Percentiles rank a stretch among this genome's conserved stretches.
These are phyloP conservation scores for Cephus spinipes DNA, from an alignment of 2,888 invertebrate species.

Conservation along the genomic window DNA sequence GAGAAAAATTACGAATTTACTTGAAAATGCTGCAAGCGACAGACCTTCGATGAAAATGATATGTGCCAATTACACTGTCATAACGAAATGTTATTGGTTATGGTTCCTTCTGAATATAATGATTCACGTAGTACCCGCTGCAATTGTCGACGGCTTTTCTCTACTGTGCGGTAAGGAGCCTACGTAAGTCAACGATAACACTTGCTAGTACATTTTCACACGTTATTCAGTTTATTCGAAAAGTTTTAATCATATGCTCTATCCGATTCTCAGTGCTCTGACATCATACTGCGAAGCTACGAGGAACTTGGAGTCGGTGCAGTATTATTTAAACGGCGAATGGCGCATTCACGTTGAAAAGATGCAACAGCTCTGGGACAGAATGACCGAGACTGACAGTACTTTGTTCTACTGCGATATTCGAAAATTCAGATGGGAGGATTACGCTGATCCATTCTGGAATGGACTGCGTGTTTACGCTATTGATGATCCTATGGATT, in stretches of 20 bases:
- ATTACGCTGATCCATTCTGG: conserved; percentile 32
- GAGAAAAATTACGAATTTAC: neutral
- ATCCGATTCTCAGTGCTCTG: neutral
- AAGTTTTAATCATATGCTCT: neutral
- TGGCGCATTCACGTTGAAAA: conserved; percentile 38
- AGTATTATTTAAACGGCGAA: conserved; percentile 24
- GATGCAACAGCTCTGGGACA: conserved; percentile 38
- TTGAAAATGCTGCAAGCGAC: neutral
- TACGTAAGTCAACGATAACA: conserved; percentile 36
- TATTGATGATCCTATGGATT: conserved; percentile 39
- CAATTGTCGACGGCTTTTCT: conserved; percentile 36
- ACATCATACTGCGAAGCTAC: neutral
- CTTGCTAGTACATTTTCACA: neutral
- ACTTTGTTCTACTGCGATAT: conserved; percentile 48
- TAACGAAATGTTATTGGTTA: conserved; percentile 26
- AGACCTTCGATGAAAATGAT: conserved; percentile 33
- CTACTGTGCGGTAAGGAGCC: conserved; percentile 41
- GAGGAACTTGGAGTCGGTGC: neutral
- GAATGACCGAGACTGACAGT: conserved; percentile 40
- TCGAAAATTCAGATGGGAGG: conserved; percentile 42
- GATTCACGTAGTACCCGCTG: conserved; percentile 45
- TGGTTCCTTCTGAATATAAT: conserved; percentile 31
- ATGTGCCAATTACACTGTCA: conserved; percentile 29
- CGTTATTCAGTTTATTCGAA: neutral
- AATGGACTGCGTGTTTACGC: conserved; percentile 33